phyloP scores from a whole-genome alignment of 1,140 invertebrate species.

The Micrasema longulum region DNA sequence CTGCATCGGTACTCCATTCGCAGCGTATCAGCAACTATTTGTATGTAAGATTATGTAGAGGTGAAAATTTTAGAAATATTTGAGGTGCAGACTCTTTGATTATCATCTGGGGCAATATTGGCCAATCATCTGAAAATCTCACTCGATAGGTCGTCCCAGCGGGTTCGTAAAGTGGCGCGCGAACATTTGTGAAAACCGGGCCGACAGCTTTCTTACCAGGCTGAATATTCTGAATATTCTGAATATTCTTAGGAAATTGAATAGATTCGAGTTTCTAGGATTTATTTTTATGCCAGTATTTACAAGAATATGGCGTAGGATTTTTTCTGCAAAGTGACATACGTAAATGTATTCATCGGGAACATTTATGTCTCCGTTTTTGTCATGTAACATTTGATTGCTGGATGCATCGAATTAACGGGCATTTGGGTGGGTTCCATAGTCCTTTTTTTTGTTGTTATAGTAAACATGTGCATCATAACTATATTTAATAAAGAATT shows the following conservation, averaged over 20 bases:
- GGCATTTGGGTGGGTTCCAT: background rate
- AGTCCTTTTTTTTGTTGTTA: background rate
- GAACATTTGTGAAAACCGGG: background rate
- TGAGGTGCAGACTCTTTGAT: no score
- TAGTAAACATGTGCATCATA: background rate
- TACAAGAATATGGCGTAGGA: background rate
- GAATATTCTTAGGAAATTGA: no score
- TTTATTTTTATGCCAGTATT: background rate
- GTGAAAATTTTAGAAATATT: no score
- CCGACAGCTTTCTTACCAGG: background rate
- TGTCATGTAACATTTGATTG: background rate
- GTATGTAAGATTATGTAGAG: no score
- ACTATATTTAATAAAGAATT: background rate
- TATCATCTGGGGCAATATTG: background rate
- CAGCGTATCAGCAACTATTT: no score
- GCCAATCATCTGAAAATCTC: background rate
- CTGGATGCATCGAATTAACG: background rate
- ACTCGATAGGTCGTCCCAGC: background rate
- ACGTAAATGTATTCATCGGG: background rate
- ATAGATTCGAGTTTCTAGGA: no score
- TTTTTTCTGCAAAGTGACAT: background rate
- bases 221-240: no score
- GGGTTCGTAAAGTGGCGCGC: background rate
- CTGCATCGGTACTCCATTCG: no score
- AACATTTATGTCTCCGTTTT: background rate